Evolutionary conservation across 92 coral and sea anemone species (phyloP), one percentile per base, ranked within the genome.

Genomic region (Epizoanthus stellaris): DNA sequence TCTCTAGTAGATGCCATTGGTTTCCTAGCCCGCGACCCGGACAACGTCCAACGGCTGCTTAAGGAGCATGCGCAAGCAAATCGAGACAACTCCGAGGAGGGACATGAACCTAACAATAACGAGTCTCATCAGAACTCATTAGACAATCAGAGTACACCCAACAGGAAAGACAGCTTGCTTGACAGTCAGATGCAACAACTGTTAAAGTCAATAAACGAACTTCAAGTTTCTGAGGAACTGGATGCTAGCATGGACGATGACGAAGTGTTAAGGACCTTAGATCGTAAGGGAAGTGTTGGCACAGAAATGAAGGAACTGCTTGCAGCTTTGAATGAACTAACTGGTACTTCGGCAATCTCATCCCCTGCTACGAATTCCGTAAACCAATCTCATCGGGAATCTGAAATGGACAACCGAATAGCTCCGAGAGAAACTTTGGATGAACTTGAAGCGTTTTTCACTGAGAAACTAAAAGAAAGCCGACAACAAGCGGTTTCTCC

Each of bases 391-490:
- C 90, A 85, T 64, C 30, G 83, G 60, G 73, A 43, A 2, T 79
- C 83, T 10, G 54, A 79, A 23, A 1, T 45, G 56, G 62, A 64
- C 72, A 11, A 43, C 60, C 9, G 72, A 12, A 63, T 15, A 59
- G 60, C 81, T 12, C 88, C 59, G 16, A 84, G 73, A 64, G 98
- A 94, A 85, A 87, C 95, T 1, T 73, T 94, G 3, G 92, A 94
- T 15, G 92, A 91, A 39, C 92, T 94, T 5, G 98, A 94, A 59
- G 95, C 95, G 16, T 94, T 89, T 83, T 94, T 94, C 67, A 80
- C 85, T 14, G 91, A 88, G 56, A 94, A 92, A 85, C 91, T 94
- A 4, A 88, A 91, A 15, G 95, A 91, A 54, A 90, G 87, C 3
- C 87, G 67, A 14, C 88, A 89, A 5, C 87, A 69, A 76, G 56